Percentiles rank a stretch among this genome's conserved stretches.
phyloP scores from a whole-genome alignment of 1,140 invertebrate species.

The Penaeus vannamei region DNA sequence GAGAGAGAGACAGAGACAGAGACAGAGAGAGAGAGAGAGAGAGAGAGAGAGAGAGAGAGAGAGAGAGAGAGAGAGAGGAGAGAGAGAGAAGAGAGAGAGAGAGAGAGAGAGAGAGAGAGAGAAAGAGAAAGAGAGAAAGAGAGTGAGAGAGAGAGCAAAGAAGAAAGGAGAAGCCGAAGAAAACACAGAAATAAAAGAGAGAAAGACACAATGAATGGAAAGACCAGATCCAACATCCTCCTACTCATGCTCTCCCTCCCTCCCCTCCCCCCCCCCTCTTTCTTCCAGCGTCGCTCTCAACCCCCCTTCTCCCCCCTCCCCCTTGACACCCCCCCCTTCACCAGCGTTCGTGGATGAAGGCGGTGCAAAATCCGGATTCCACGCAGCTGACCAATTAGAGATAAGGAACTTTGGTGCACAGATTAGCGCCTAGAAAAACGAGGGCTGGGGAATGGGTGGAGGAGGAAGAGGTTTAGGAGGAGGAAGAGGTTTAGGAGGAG shows the following conservation, averaged over 20 bases:
- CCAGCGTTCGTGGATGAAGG: slow-evolving; percentile 30
- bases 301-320: too few relatives aligned
- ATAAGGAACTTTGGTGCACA: slow-evolving; percentile 30
- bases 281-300: too few relatives aligned
- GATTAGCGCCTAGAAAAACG: slow-evolving; percentile 40
- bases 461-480: not conserved
- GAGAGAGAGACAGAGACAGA: too few relatives aligned
- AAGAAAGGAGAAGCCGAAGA: not conserved
- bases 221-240: too few relatives aligned
- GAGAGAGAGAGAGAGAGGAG: too few relatives aligned
- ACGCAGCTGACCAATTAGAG: slow-evolving; percentile 42
- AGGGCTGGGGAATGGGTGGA: not conserved
- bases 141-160: slow-evolving; percentile 32
- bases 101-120: slow-evolving; percentile 40
- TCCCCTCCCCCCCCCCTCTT: too few relatives aligned
- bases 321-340: not conserved
- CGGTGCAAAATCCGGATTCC: slow-evolving; percentile 25
- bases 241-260: too few relatives aligned
- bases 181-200: not conserved
- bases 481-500: not conserved
- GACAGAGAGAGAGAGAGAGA: too few relatives aligned
- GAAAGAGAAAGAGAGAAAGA: too few relatives aligned
- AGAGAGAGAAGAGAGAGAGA: too few relatives aligned
- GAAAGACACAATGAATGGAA: not conserved
- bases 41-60: too few relatives aligned